Evolutionary conservation across 2,888 invertebrate genomes (phyloP).

Genomic region (Therioaphis trifolii): DNA sequence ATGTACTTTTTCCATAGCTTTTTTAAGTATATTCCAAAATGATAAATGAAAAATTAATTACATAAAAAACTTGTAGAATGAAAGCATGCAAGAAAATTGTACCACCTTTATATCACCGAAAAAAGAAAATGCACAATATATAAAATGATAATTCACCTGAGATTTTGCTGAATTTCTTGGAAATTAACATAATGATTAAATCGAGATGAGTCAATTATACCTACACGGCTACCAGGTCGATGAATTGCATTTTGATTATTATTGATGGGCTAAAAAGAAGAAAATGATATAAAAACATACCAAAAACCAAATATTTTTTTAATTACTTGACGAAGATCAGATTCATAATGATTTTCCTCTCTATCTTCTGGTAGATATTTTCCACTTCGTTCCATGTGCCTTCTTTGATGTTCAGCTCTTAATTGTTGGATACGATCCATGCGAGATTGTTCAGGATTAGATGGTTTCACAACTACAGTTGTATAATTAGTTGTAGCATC

Average conservation of each 20-base stretch:
- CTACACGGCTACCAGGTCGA: slow-evolving; percentile 72
- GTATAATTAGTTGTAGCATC: slow-evolving; percentile 1
- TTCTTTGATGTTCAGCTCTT: slow-evolving; percentile 72
- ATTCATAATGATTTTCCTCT: slow-evolving; percentile 31
- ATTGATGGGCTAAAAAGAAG: slow-evolving; percentile 43
- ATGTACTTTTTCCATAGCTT: not conserved
- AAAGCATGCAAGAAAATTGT: slow-evolving; percentile 12
- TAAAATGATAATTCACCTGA: slow-evolving; percentile 75
- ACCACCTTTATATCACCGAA: not conserved
- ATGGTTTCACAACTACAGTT: not conserved
- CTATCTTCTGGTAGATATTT: slow-evolving; percentile 39
- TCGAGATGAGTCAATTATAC: slow-evolving; percentile 72
- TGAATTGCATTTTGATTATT: slow-evolving; percentile 69
- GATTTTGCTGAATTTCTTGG: slow-evolving; percentile 85
- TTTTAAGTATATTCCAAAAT: not conserved
- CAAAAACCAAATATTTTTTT: not conserved
- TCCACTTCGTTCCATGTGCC: slow-evolving; percentile 70
- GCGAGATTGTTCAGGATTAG: slow-evolving; percentile 65
- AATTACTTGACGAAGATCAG: slow-evolving; percentile 2
- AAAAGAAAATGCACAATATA: not conserved
- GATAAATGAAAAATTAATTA: not conserved
- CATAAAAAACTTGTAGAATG: too few relatives aligned
- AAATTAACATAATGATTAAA: slow-evolving; percentile 85
- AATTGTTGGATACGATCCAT: slow-evolving; percentile 71
- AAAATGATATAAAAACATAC: slow-evolving; percentile 11